Evolutionary conservation across 2,113 vertebrate genomes (phyloP).

Genomic region (Brachypteracias leptosomus): DNA sequence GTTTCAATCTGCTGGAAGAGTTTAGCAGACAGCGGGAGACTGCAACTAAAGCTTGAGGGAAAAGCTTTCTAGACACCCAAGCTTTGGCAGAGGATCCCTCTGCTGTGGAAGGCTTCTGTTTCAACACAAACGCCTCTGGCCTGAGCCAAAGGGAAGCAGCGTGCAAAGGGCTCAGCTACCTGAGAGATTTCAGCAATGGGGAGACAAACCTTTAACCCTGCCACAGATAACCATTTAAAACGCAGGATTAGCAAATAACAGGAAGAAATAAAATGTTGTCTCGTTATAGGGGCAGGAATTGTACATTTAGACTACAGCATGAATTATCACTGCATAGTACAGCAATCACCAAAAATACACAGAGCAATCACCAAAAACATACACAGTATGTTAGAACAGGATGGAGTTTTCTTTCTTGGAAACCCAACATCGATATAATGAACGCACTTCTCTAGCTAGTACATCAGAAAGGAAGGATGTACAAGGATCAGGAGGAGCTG

Average conservation of each 20-base stretch:
- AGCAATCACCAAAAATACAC: slow-evolving; percentile 13
- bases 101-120: slow-evolving; percentile 5
- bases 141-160: slow-evolving; percentile 30
- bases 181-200: slow-evolving; percentile 3
- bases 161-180: neutral
- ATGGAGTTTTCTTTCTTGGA: slow-evolving; percentile 32
- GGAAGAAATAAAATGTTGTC: neutral
- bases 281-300: neutral
- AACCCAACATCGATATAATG: neutral
- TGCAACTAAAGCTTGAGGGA: slow-evolving; percentile 53
- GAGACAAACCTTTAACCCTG: slow-evolving; percentile 18
- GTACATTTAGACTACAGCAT: slow-evolving; percentile 19
- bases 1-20: slow-evolving; percentile 65
- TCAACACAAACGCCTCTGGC: slow-evolving; percentile 5
- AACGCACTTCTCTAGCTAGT: neutral
- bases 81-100: slow-evolving; percentile 18
- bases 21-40: slow-evolving; percentile 59
- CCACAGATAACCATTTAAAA: neutral
- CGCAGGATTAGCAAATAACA: neutral
- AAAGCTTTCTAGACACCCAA: slow-evolving; percentile 37
- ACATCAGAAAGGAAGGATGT: neutral
- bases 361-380: slow-evolving; percentile 26
- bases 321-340: slow-evolving; percentile 56
- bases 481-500: neutral
- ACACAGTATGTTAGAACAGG: slow-evolving; percentile 25